Evolutionary conservation across 2,797 vertebrate species (phyloP).

Genomic region (Catostomus latipinnis): DNA sequence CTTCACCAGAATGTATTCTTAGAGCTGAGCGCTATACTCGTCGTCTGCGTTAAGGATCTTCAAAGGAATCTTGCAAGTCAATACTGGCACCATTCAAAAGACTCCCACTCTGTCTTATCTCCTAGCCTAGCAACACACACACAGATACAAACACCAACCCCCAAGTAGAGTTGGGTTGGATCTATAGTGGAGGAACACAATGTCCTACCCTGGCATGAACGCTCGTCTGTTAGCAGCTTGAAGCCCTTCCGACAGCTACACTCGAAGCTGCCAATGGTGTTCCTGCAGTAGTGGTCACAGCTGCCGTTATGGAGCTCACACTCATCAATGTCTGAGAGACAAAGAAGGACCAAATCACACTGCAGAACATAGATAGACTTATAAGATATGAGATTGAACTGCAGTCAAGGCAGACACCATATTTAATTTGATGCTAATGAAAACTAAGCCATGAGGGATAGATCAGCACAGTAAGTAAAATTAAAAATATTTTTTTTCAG

Average conservation of each 20-base stretch:
- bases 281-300: slow-evolving; percentile 96
- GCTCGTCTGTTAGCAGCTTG: slow-evolving; percentile 96
- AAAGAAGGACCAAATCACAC: slow-evolving; percentile 52
- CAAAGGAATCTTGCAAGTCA: slow-evolving; percentile 64
- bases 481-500: too few species aligned
- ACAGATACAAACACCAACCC: slow-evolving; percentile 32
- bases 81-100: slow-evolving; percentile 54
- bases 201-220: slow-evolving; percentile 93
- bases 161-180: neutral
- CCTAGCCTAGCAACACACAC: slow-evolving; percentile 18
- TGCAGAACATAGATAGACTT: slow-evolving; percentile 11
- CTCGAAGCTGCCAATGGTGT: slow-evolving; percentile 97
- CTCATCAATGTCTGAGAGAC: slow-evolving; percentile 90
- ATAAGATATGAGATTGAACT: slow-evolving; percentile 1
- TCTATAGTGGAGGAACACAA: neutral
- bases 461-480: too few species aligned
- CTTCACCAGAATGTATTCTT: slow-evolving; percentile 52
- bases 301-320: slow-evolving; percentile 91
- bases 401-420: too few species aligned
- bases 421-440: too few species aligned
- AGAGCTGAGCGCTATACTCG: slow-evolving; percentile 44
- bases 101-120: slow-evolving; percentile 58
- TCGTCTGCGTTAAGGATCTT: slow-evolving; percentile 61
- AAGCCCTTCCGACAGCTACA: slow-evolving; percentile 97
- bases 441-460: too few species aligned